Evolutionary conservation across 2,888 invertebrate species (phyloP).

Genomic region (Agonopterix heracliana): DNA sequence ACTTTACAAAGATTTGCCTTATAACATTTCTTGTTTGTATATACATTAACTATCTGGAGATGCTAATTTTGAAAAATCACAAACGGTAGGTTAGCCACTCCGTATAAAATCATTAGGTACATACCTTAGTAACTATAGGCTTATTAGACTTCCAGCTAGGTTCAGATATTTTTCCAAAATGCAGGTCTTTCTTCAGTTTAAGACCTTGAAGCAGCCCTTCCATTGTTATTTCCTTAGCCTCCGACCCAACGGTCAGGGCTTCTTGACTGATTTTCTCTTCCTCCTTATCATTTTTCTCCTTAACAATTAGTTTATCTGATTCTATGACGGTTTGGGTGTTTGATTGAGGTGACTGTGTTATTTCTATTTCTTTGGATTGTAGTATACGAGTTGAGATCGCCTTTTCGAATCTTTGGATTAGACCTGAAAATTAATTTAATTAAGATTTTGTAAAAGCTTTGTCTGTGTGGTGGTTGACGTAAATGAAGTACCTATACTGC

Average conservation of each 20-base stretch:
- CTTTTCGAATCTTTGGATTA: slow-evolving; percentile 53
- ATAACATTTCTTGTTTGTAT: no score
- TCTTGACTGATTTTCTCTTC: slow-evolving; percentile 30
- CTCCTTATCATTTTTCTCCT: slow-evolving; percentile 14
- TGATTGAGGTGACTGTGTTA: slow-evolving; percentile 5
- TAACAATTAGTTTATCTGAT: slow-evolving; percentile 16
- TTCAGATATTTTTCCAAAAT: slow-evolving; percentile 60
- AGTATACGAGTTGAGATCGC: slow-evolving; percentile 34
- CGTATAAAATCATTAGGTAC: slow-evolving; percentile 4
- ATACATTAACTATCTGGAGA: no score
- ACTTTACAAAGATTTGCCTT: no score
- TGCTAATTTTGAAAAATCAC: no score
- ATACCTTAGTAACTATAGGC: slow-evolving; percentile 57
- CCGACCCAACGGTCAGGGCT: slow-evolving; percentile 38
- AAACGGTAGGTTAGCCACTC: no score
- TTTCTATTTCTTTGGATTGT: slow-evolving; percentile 24
- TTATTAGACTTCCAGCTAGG: slow-evolving; percentile 57
- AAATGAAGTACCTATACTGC: no score
- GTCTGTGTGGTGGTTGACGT: no score
- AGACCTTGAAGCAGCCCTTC: slow-evolving; percentile 57
- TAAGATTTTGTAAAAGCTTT: no score
- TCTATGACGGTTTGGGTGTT: slow-evolving; percentile 29
- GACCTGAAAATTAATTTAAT: slow-evolving; percentile 39
- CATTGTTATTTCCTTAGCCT: slow-evolving; percentile 50
- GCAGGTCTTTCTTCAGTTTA: slow-evolving; percentile 54